Conservation (phyloP, 2,113 vertebrate genomes). For the Pelecanoides urinatrix region DNA sequence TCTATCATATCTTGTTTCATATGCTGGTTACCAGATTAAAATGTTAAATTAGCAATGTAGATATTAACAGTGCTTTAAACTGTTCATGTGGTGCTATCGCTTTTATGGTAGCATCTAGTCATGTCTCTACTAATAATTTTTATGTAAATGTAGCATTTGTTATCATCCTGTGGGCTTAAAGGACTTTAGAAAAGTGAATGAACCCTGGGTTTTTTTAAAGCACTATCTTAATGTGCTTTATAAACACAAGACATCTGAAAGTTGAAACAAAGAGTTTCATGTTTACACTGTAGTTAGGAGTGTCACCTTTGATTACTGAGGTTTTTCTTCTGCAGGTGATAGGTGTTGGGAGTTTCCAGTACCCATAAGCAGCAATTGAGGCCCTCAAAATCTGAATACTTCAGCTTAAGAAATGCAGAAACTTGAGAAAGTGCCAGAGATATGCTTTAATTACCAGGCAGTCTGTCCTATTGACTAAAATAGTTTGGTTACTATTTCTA, state of each 20-base stretch:
- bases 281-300: background rate
- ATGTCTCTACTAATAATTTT: background rate
- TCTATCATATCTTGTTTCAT: background rate
- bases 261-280: background rate
- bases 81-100: background rate
- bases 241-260: background rate
- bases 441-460: constrained; percentile 16
- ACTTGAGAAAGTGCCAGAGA: constrained; percentile 11
- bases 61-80: background rate
- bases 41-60: background rate
- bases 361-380: background rate
- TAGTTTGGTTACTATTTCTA: constrained; percentile 40
- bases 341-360: background rate
- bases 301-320: background rate
- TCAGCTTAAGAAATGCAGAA: background rate
- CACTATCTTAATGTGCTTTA: background rate
- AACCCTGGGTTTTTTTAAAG: background rate
- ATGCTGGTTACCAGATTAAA: background rate
- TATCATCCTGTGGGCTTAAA: background rate
- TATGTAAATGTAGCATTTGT: background rate
- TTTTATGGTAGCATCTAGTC: background rate
- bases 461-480: constrained; percentile 28
- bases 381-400: background rate
- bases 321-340: background rate
- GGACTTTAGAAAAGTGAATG: background rate